Conservation (phyloP, 2,888 invertebrate genomes). For the Conops quadrifasciatus region DNA sequence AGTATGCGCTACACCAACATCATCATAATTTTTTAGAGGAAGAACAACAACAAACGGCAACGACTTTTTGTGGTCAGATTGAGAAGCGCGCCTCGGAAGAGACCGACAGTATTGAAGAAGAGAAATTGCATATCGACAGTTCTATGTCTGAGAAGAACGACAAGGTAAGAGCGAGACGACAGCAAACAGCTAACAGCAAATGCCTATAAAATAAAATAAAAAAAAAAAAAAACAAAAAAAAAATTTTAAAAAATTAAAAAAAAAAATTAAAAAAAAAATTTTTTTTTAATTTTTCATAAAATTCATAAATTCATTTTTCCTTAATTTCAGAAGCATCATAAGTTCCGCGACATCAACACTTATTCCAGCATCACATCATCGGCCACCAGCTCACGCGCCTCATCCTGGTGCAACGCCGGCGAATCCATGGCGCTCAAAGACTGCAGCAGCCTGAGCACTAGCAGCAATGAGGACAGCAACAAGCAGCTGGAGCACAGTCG, state of each 20-base stretch:
- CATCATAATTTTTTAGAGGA: no score
- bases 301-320: neutral
- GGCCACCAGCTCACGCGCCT: slow-evolving; percentile 57
- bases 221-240: no score
- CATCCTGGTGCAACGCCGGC: slow-evolving; percentile 68
- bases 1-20: no score
- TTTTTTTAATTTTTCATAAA: neutral
- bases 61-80: slow-evolving; percentile 19
- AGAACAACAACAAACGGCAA: neutral
- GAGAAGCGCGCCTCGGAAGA: slow-evolving; percentile 53
- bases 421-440: slow-evolving; percentile 73
- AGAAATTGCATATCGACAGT: slow-evolving; percentile 74
- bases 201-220: no score
- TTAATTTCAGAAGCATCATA: slow-evolving; percentile 33
- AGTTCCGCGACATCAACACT: slow-evolving; percentile 51
- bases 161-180: slow-evolving; percentile 50
- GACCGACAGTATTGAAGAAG: slow-evolving; percentile 71
- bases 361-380: slow-evolving; percentile 57
- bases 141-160: slow-evolving; percentile 67
- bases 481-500: slow-evolving; percentile 43
- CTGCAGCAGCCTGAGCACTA: slow-evolving; percentile 67
- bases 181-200: no score
- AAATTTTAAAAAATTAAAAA: no score
- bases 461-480: slow-evolving; percentile 67
- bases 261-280: no score